Percentiles rank a stretch among this genome's conserved stretches.
phyloP scores from a whole-genome alignment of 2,113 vertebrate species.

The Felis chaus region DNA sequence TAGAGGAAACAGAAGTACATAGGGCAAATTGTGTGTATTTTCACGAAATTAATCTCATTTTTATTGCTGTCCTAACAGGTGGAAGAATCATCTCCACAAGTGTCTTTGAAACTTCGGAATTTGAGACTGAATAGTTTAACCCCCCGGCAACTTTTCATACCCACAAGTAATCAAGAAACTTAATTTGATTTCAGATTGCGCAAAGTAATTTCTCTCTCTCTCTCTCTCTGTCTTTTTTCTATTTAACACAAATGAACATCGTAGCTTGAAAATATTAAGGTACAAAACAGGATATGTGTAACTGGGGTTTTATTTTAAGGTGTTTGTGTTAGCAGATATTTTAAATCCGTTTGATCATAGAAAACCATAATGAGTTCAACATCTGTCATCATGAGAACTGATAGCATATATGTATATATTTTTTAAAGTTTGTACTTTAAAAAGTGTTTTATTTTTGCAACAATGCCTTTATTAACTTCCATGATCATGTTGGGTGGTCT shows the following conservation, averaged over 20 bases:
- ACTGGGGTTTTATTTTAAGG: background rate
- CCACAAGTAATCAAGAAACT: background rate
- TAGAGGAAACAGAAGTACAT: background rate
- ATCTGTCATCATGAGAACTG: background rate
- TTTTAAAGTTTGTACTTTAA: background rate
- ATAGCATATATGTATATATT: background rate
- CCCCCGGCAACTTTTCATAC: slow-evolving; percentile 83
- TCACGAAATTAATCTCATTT: slow-evolving; percentile 51
- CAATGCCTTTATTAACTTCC: background rate
- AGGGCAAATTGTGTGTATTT: background rate
- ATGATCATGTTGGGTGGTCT: background rate
- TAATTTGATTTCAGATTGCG: slow-evolving; percentile 25
- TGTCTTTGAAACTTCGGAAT: slow-evolving; percentile 76
- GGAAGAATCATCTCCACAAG: slow-evolving; percentile 80
- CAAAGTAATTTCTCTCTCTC: background rate
- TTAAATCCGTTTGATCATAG: slow-evolving; percentile 39
- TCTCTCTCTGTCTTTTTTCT: background rate
- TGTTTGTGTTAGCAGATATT: slow-evolving; percentile 23
- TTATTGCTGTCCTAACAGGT: slow-evolving; percentile 75
- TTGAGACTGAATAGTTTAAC: slow-evolving; percentile 74
- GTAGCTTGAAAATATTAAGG: slow-evolving; percentile 3
- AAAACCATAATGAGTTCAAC: background rate
- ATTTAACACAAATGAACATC: background rate
- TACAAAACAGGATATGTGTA: background rate
- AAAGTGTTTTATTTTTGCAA: background rate